These are phyloP conservation scores for Hylaeus volcanicus DNA, from an alignment of 1,140 invertebrate species.

Conservation along the genomic window DNA sequence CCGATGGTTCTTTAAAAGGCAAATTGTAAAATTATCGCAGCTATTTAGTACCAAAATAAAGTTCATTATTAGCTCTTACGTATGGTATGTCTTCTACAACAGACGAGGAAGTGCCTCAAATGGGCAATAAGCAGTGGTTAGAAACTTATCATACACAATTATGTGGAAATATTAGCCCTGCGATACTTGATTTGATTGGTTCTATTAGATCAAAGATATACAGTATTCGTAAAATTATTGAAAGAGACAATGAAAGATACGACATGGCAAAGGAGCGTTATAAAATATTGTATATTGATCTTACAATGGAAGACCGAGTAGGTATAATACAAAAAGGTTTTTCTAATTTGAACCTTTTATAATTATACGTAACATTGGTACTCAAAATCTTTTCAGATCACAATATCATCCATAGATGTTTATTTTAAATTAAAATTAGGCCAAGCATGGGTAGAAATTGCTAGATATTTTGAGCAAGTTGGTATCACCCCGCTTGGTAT, in stretches of 20 bases:
- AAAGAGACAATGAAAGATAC: slow-evolving; percentile 51
- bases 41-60: not conserved
- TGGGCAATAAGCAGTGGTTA: slow-evolving; percentile 61
- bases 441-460: slow-evolving; percentile 68
- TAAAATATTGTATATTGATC: slow-evolving; percentile 56
- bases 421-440: slow-evolving; percentile 68
- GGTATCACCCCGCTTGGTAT: slow-evolving; percentile 60
- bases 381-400: slow-evolving; percentile 56
- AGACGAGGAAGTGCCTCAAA: slow-evolving; percentile 65
- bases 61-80: not conserved
- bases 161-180: slow-evolving; percentile 47
- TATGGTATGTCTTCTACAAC: not conserved
- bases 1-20: slow-evolving; percentile 59
- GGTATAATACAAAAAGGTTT: slow-evolving; percentile 6
- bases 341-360: not conserved
- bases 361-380: not conserved
- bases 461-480: slow-evolving; percentile 59
- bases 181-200: slow-evolving; percentile 62
- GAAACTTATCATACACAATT: slow-evolving; percentile 55
- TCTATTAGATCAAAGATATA: slow-evolving; percentile 71
- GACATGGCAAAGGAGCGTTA: slow-evolving; percentile 60
- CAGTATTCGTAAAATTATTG: slow-evolving; percentile 62
- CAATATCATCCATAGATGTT: slow-evolving; percentile 60
- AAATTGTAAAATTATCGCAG: slow-evolving; percentile 9
- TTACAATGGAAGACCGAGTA: slow-evolving; percentile 66